Percentiles rank a stretch among this genome's conserved stretches.
Conservation (phyloP, 2,113 vertebrate species). For the Oxyura jamaicensis region DNA sequence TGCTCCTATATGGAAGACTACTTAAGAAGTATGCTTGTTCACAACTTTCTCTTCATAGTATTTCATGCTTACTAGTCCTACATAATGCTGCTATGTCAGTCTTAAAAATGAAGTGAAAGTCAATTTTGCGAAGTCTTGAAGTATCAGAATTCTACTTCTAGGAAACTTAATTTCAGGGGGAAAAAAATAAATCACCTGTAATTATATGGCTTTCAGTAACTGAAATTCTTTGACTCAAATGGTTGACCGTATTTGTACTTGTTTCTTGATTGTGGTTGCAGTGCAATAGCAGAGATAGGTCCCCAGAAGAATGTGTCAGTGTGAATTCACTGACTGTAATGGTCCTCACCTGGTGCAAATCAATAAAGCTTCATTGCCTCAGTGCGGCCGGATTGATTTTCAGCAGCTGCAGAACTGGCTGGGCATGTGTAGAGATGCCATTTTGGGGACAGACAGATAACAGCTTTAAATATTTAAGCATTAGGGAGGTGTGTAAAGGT, state of each 20-base stretch:
- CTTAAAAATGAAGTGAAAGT: background rate
- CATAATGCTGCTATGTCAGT: background rate
- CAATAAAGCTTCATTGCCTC: background rate
- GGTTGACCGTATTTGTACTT: background rate
- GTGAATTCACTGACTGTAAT: background rate
- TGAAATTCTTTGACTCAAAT: background rate
- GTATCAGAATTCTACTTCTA: background rate
- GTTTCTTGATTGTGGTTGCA: background rate
- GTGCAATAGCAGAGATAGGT: background rate
- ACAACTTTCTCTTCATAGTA: background rate
- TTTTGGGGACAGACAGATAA: background rate
- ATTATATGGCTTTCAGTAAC: background rate
- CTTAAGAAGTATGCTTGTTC: background rate
- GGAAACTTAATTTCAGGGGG: background rate
- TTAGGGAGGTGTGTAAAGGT: background rate
- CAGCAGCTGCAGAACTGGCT: background rate
- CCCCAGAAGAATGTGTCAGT: background rate
- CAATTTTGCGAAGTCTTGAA: background rate
- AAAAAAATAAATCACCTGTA: background rate
- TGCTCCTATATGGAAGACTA: background rate
- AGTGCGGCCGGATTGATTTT: background rate
- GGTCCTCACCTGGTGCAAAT: background rate
- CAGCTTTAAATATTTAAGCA: background rate
- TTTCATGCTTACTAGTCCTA: background rate
- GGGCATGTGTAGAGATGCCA: rapidly evolving